A percentile compares a stretch with the other conserved stretches of the same genome.
These are phyloP conservation scores for Lasaia peninsularis DNA, from an alignment of 1,140 invertebrate species.

Conservation along the genomic window DNA sequence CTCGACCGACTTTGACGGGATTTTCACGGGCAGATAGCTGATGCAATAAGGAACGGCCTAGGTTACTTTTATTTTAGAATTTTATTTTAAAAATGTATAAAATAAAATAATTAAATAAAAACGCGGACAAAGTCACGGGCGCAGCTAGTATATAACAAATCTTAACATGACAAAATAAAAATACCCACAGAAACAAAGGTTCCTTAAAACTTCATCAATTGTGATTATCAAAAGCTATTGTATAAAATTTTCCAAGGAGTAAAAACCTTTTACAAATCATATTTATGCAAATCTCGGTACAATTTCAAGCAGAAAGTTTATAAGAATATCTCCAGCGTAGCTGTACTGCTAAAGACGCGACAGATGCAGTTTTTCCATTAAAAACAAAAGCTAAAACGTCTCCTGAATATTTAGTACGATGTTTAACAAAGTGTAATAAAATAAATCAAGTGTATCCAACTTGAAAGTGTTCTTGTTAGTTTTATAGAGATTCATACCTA, in stretches of 20 bases:
- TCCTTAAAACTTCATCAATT: not conserved
- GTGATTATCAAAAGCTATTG: not conserved
- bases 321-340: not conserved
- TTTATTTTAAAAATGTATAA: too few relatives aligned
- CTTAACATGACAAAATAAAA: too few relatives aligned
- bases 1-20: too few relatives aligned
- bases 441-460: not conserved
- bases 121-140: too few relatives aligned
- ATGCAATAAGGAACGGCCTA: too few relatives aligned
- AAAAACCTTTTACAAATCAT: conserved; percentile 1
- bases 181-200: too few relatives aligned
- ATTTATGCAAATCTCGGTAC: conserved; percentile 11
- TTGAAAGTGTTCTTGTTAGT: not conserved
- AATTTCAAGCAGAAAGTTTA: not conserved
- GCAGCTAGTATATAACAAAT: too few relatives aligned
- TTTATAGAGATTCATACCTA: too few relatives aligned
- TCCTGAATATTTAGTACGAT: not conserved
- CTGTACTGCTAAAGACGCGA: not conserved
- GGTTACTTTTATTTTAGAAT: too few relatives aligned
- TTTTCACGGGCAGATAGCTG: too few relatives aligned
- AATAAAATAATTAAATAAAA: too few relatives aligned
- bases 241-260: not conserved
- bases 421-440: not conserved
- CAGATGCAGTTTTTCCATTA: conserved; percentile 4
- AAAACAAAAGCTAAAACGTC: not conserved